A percentile compares a stretch with the other conserved stretches of the same genome.
These are phyloP conservation scores for Phainopepla nitens DNA, from an alignment of 2,113 vertebrate species.

Conservation along the genomic window DNA sequence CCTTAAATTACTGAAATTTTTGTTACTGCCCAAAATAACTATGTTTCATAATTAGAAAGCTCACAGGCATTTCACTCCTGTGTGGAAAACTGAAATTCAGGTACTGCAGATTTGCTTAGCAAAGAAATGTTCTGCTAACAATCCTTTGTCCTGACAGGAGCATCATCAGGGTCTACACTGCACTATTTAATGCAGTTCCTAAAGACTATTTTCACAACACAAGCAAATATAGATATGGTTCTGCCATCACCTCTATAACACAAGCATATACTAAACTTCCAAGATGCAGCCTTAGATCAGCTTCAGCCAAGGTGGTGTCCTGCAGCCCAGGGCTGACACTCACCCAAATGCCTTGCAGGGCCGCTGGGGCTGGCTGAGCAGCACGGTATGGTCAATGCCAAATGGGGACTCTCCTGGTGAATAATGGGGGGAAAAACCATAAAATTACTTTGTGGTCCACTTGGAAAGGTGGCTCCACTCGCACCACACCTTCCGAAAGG, in stretches of 20 bases:
- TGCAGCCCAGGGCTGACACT: neutral
- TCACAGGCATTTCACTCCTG: neutral
- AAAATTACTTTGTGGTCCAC: neutral
- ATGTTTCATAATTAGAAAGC: constrained; percentile 10
- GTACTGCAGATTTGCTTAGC: neutral
- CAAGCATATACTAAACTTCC: neutral
- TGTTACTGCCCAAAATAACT: neutral
- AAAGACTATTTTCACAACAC: neutral
- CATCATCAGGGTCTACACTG: neutral
- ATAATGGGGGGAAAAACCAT: rapidly evolving
- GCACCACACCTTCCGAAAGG: neutral
- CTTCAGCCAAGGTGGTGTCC: neutral
- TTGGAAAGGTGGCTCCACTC: neutral
- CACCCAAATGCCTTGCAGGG: rapidly evolving
- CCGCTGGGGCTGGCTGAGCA: neutral
- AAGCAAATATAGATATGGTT: neutral
- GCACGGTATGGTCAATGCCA: rapidly evolving
- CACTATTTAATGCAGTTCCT: neutral
- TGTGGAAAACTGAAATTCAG: neutral
- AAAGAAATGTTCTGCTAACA: neutral
- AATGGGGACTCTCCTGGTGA: neutral
- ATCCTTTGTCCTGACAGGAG: neutral
- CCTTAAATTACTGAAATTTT: constrained; percentile 13
- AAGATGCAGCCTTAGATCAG: neutral
- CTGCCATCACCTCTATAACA: neutral